These are phyloP conservation scores for Phoebastria nigripes DNA, from an alignment of 2,797 vertebrate genomes.

Conservation along the genomic window DNA sequence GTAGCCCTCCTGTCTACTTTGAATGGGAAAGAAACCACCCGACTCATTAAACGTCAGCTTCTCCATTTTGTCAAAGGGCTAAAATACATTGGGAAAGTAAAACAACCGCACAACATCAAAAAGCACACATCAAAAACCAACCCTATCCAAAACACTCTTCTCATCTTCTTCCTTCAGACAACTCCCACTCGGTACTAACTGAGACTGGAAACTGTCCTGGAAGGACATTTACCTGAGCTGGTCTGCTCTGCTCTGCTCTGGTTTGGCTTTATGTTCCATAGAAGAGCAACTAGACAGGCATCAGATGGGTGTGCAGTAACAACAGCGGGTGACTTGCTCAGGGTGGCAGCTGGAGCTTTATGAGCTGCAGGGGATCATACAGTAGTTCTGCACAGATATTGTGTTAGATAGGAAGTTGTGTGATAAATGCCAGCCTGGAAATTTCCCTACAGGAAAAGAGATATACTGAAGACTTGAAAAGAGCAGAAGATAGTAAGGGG, in stretches of 20 bases:
- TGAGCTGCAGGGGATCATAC: neutral
- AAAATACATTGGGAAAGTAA: neutral
- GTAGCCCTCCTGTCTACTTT: neutral
- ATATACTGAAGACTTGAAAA: neutral
- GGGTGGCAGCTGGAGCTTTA: neutral
- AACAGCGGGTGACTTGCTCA: neutral
- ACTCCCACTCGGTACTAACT: neutral
- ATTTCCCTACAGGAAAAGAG: neutral
- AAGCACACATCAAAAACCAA: neutral
- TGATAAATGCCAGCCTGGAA: neutral
- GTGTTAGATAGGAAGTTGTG: rapidly evolving
- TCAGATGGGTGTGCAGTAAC: neutral
- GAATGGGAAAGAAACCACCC: neutral
- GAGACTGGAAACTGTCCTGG: neutral
- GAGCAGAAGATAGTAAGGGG: neutral
- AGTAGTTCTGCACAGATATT: neutral
- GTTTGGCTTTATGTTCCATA: neutral
- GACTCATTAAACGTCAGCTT: neutral
- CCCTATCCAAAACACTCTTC: neutral
- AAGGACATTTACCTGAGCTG: neutral
- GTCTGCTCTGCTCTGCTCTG: neutral
- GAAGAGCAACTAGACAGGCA: neutral
- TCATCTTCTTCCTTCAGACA: neutral
- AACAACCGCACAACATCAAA: neutral
- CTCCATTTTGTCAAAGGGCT: neutral